A percentile compares a stretch with the other conserved stretches of the same genome.
Evolutionary conservation across 1,140 invertebrate species (phyloP).

Genomic region (Drosophila jambulina): DNA sequence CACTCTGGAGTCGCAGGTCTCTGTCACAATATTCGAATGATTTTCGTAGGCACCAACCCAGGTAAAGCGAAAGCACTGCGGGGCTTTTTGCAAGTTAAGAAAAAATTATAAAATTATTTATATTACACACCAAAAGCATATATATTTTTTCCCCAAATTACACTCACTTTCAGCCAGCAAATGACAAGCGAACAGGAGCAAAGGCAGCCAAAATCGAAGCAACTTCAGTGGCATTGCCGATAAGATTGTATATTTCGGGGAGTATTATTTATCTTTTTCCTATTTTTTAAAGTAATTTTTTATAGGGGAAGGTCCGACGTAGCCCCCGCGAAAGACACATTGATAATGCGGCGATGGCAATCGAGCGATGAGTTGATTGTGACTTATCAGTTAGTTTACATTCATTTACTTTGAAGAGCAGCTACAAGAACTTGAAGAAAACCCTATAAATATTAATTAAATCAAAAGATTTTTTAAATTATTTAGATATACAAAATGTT

Average conservation of each 20-base stretch:
- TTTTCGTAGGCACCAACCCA: conserved; percentile 77
- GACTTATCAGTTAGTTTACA: conserved; percentile 26
- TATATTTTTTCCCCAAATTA: not conserved
- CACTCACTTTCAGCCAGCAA: conserved; percentile 56
- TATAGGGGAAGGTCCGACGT: conserved; percentile 27
- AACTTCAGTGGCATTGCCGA: conserved; percentile 57
- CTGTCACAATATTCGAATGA: conserved; percentile 58
- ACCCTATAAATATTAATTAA: not conserved
- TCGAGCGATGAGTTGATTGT: conserved; percentile 27
- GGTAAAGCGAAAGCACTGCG: conserved; percentile 78
- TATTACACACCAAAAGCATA: not conserved
- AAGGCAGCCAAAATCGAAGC: conserved; percentile 21
- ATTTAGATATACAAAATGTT: not conserved
- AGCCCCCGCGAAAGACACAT: conserved; percentile 43
- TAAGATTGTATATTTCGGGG: conserved; percentile 27
- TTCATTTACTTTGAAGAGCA: conserved; percentile 21
- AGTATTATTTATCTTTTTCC: conserved; percentile 21
- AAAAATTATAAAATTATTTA: not conserved
- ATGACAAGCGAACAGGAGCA: conserved; percentile 35
- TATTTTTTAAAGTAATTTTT: conserved; percentile 8
- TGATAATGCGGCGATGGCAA: conserved; percentile 47
- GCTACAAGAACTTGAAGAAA: not conserved
- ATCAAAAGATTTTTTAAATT: not conserved
- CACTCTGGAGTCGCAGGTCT: conserved; percentile 63
- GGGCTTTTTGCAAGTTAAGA: conserved; percentile 32